These are phyloP conservation scores for Drosophila prostipennis DNA, from an alignment of 2,888 invertebrate species.

Conservation along the genomic window DNA sequence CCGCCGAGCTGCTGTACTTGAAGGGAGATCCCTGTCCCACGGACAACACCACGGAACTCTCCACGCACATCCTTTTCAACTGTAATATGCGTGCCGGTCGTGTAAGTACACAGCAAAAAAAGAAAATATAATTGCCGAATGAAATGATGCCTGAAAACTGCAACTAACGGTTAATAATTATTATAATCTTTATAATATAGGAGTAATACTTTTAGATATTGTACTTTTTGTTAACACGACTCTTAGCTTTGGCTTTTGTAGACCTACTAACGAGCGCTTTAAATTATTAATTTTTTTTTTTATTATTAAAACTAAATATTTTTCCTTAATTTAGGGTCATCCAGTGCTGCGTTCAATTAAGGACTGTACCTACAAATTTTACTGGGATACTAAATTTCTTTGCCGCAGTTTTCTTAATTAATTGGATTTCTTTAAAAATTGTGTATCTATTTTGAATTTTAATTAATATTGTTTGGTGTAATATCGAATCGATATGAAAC, in stretches of 20 bases:
- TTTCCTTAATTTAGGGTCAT: neutral
- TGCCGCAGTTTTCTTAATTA: neutral
- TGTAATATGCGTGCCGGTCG: slow-evolving; percentile 82
- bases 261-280: no score
- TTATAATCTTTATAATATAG: no score
- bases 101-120: slow-evolving; percentile 71
- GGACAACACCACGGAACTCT: slow-evolving; percentile 72
- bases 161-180: neutral
- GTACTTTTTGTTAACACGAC: no score
- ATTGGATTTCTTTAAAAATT: no score
- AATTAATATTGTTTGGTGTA: no score
- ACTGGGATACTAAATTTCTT: neutral
- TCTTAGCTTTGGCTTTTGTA: no score
- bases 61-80: slow-evolving; percentile 80
- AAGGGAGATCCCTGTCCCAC: slow-evolving; percentile 79
- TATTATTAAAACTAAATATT: neutral
- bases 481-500: no score
- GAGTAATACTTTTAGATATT: no score
- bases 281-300: no score
- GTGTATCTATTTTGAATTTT: no score
- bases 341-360: neutral
- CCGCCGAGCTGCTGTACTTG: slow-evolving; percentile 79
- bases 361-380: neutral
- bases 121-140: neutral
- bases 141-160: neutral